Evolutionary conservation across 30 jellyfish, hydroid and myxozoan genomes (phyloP).

Genomic region (Turritopsis dohrnii): DNA sequence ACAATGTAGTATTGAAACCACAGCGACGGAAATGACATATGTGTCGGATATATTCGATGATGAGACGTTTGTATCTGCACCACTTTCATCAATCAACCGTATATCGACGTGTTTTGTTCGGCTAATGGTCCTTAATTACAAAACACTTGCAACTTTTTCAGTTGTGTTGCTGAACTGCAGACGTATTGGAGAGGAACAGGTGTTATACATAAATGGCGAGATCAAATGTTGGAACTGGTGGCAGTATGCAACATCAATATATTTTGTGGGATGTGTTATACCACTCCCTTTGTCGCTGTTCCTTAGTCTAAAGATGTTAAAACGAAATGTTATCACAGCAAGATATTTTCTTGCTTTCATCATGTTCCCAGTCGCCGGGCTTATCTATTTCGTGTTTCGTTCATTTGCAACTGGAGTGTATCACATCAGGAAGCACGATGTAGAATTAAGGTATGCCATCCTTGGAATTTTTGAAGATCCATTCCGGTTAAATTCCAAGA

Average conservation of each 20-base stretch:
- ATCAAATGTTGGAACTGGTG: constrained; percentile 28
- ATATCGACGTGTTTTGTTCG: not conserved
- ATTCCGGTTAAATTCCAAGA: constrained; percentile 3
- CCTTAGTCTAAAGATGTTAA: constrained; percentile 2
- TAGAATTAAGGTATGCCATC: not conserved
- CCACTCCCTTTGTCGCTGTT: constrained; percentile 19
- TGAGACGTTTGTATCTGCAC: not conserved
- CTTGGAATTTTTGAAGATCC: constrained; percentile 30
- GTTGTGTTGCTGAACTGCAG: constrained; percentile 22
- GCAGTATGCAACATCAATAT: constrained; percentile 28
- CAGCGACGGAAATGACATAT: not conserved
- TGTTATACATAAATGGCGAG: constrained; percentile 39
- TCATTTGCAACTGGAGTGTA: not conserved
- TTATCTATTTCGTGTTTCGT: not conserved
- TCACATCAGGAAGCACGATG: not conserved
- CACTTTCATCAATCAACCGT: not conserved
- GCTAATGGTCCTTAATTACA: constrained; percentile 9
- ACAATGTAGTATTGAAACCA: not conserved
- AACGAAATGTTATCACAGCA: not conserved
- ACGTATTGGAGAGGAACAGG: not conserved
- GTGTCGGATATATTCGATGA: not conserved
- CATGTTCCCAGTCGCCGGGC: constrained; percentile 8
- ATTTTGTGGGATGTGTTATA: constrained; percentile 5
- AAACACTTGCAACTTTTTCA: constrained; percentile 16
- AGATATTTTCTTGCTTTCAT: constrained; percentile 18